Evolutionary conservation across 1,140 invertebrate species (phyloP), one percentile per base, ranked within the genome.

Genomic region (Sarcophaga peregrina): DNA sequence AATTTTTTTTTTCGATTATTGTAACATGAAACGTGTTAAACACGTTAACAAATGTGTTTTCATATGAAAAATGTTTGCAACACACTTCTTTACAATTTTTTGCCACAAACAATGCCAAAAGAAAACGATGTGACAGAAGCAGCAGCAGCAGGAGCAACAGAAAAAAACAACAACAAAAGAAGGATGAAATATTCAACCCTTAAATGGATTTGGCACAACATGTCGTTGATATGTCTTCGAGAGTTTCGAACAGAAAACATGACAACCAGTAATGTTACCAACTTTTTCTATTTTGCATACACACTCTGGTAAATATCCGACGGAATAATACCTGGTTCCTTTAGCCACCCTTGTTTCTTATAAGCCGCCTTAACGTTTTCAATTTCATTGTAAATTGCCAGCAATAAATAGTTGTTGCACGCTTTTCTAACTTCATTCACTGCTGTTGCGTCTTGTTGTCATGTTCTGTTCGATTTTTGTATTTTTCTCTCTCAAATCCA

Each of bases 11-110:
- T 37, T 37, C 25, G 25, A 37, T 37, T 37, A 37, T 58, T n/a
- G 11, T 58, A 58, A 58, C 54, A n/a, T n/a, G 54, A 58, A 58
- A 58, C 54, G 54, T 58, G 54, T 58, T n/a, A 68, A n/a, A 68
- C 62, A 68, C 20, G 62, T 68, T 25, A 68, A 68, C 62, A 68
- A 68, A 68, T 68, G 62, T 68, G 62, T 68, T 68, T 68, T 20
- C 20, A 68, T 68, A 68, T 68, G 8, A 37, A 37, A 37, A 37
- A 37, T 37, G 17, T 25, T 58, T 68, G n/a, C 20, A 68, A n/a
- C 17, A 20, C 20, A 68, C 20, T 8, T 68, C 20, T 9, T 68
- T 68, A 1, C n/a, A 25, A 25, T 68, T 8, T 20, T 25, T n/a
- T 68, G 20, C 20, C 3, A 15, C 8, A 25, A 20, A 68, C n/a